Conservation (phyloP, 1,140 invertebrate genomes). For the Stegodyphus dumicola region DNA sequence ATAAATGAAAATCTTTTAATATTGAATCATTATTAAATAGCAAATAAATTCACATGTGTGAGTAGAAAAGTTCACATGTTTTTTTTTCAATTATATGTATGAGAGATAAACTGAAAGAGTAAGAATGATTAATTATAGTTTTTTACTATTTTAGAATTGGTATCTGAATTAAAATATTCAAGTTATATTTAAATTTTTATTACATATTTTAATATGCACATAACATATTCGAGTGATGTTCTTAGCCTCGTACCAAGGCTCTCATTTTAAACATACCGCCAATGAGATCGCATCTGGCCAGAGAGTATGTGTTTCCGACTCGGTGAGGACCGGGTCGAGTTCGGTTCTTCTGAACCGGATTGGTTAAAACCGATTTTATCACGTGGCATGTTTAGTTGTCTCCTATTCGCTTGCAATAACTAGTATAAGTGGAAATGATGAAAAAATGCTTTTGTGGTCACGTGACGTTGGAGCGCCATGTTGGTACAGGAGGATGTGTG, state of each 20-base stretch:
- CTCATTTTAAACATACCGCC: not conserved
- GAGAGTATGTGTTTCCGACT: not conserved
- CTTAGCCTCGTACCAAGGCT: not conserved
- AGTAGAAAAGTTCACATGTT: not conserved
- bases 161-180: not conserved
- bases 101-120: not conserved
- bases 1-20: no score
- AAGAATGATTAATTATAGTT: not conserved
- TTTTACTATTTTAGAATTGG: not conserved
- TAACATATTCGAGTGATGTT: not conserved
- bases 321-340: slow-evolving; percentile 8
- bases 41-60: no score
- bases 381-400: slow-evolving; percentile 28
- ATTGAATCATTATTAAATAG: no score
- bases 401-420: slow-evolving; percentile 43
- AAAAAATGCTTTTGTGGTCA: slow-evolving; percentile 14
- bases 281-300: not conserved
- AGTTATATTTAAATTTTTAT: not conserved
- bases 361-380: slow-evolving; percentile 21
- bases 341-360: slow-evolving; percentile 16
- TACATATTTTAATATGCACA: not conserved
- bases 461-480: slow-evolving; percentile 51
- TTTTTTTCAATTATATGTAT: not conserved
- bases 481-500: slow-evolving; percentile 30
- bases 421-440: slow-evolving; percentile 45